Evolutionary conservation across 2,888 invertebrate genomes (phyloP), one percentile per base, ranked within the genome.

Genomic region (Operophtera brumata): DNA sequence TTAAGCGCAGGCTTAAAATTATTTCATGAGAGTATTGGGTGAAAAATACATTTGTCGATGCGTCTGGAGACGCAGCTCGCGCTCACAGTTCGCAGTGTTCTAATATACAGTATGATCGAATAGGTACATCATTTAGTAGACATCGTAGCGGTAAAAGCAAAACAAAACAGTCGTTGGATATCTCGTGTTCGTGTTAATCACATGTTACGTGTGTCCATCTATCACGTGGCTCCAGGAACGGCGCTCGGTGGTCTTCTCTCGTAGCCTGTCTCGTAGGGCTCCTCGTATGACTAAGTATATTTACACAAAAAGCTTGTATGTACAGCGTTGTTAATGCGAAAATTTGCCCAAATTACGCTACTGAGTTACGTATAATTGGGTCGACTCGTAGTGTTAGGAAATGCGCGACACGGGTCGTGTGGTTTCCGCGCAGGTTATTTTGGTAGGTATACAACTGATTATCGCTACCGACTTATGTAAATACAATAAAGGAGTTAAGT

Each of bases 81-180:
- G 71, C 77, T 73, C 72, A 70, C 71, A 70, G 73, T 78, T 78
- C 70, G 73, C 76, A 76, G 69, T 76, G 70, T 75, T 80, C 75
- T 79, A 78, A 78, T 81, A 73, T 78, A 80, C 80, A 82, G 69
- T 75, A 74, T 78, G 77, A 73, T 78, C 77, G 76, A 73, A 77
- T 74, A 78, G 71, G 40, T 54, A 81, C 78, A 82, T 77, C 74
- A 78, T 82, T 87, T 84, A 87, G 84, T 86, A 81, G 81, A 88
- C 87, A 86, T 89, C 89, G 89, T 88, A 89, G 88, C 88, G 88
- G 88, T 87, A 85, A 79, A 85, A 88, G 88, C 88, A 86, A 88
- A 87, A 86, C 87, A 88, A 86, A 87, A 87, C 86, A 84, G 79
- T 82, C 76, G 77, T 81, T 71, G 75, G 75, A 78, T 82, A 82